Base-by-base conservation (phyloP, 1,140 invertebrate species). In the Neodiprion pinetum region DNA sequence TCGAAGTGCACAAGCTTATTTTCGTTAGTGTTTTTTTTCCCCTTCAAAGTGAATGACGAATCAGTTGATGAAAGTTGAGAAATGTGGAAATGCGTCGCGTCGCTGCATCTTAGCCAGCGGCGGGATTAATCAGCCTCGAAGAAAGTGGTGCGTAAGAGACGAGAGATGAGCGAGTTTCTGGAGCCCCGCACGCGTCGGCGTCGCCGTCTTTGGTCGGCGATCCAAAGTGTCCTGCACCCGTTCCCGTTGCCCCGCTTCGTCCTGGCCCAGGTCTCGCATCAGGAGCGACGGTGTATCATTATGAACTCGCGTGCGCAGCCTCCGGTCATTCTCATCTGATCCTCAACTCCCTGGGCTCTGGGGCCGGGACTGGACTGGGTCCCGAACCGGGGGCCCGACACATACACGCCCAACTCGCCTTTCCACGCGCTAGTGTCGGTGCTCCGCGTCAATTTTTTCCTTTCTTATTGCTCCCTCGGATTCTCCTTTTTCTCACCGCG, bases 231-330 rank as follows among this genome's bases (percentile, higher is more conserved):
- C 67, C n/a, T 53, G 28, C 71, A 23, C 40, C 48, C 53, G 75
- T 71, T 67, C 73, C 75, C 70, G 14, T 47, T 69, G 67, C 49
- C 76, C 75, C 71, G 70, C 71, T 47, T 71, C 68, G 78, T 48
- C 69, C 49, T 76, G 17, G 70, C 47, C 28, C 28, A 40, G 28
- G 28, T 5, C 28, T 40, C 28, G 28, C 28, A 40, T 40, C 28
- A 40, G 28, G 28, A 72, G 80, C 78, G 80, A 80, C 79, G 80
- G 82, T 86, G 81, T 86, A 87, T 87, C 85, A 87, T 87, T 87
- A 87, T 82, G 82, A 77, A 85, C 84, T 87, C 86, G 86, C 86
- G 86, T 87, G 86, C 85, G 85, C 85, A 85, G 85, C 86, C 85
- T 80, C 84, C 82, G 85, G 85, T 87, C 79, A 86, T 87, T 87